Evolutionary conservation across 92 coral and sea anemone species (phyloP).

Genomic region (Siderastrea radians): DNA sequence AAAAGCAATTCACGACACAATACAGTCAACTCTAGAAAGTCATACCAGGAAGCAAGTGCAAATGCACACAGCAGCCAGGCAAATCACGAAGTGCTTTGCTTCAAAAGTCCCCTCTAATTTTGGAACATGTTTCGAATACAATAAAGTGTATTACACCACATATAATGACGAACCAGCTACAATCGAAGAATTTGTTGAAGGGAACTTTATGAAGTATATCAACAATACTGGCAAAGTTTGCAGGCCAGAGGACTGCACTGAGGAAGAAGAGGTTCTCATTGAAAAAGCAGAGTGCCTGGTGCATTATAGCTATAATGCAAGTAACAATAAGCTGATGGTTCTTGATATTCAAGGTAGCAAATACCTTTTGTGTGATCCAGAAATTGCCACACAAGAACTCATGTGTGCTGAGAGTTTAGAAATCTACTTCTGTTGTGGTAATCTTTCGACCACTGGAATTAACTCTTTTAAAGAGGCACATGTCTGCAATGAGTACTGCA

Average conservation of each 20-base stretch:
- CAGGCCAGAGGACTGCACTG: slow-evolving; percentile 35
- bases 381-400: slow-evolving; percentile 55
- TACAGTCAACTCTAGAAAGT: slow-evolving; percentile 40
- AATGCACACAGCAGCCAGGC: slow-evolving; percentile 68
- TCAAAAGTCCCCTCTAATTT: slow-evolving; percentile 46
- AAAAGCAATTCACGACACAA: slow-evolving; percentile 42
- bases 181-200: slow-evolving; percentile 71
- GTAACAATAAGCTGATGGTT: slow-evolving; percentile 56
- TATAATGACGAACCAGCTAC: slow-evolving; percentile 65
- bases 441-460: slow-evolving; percentile 58
- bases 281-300: slow-evolving; percentile 71
- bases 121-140: slow-evolving; percentile 48
- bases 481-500: slow-evolving; percentile 58
- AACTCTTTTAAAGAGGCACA: slow-evolving; percentile 55
- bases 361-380: slow-evolving; percentile 72
- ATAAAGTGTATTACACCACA: slow-evolving; percentile 41
- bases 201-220: slow-evolving; percentile 55
- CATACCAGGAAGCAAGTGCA: slow-evolving; percentile 68
- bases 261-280: slow-evolving; percentile 43
- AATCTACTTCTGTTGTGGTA: slow-evolving; percentile 73
- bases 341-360: slow-evolving; percentile 73
- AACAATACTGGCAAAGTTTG: slow-evolving; percentile 68
- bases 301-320: slow-evolving; percentile 33
- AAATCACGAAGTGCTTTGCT: slow-evolving; percentile 41
- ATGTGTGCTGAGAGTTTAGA: slow-evolving; percentile 17